Conservation (phyloP, 2,888 invertebrate species). For the Eilema griseolum region DNA sequence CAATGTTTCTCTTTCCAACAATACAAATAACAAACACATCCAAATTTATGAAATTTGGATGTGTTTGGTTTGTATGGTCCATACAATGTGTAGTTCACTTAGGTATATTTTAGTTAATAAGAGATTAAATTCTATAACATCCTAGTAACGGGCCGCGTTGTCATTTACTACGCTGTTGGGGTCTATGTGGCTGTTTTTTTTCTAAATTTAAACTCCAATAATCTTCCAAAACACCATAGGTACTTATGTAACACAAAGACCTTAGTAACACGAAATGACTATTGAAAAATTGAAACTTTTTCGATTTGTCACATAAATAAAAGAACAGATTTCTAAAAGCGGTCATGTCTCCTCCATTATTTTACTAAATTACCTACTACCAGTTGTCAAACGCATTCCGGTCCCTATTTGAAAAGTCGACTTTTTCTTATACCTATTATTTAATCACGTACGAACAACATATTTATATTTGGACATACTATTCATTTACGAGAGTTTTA, state of each 20-base stretch:
- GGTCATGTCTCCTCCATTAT: slow-evolving; percentile 70
- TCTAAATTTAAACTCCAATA: neutral
- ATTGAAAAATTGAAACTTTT: slow-evolving; percentile 25
- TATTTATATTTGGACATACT: slow-evolving; percentile 61
- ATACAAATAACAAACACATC: no score
- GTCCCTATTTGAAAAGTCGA: slow-evolving; percentile 66
- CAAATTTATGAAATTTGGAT: no score
- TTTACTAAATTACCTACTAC: slow-evolving; percentile 67
- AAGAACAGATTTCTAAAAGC: slow-evolving; percentile 43
- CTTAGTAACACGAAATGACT: slow-evolving; percentile 22
- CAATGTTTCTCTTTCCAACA: no score
- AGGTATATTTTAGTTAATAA: no score
- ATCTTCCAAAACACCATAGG: neutral
- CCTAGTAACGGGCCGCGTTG: no score
- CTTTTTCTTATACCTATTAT: slow-evolving; percentile 67
- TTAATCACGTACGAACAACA: slow-evolving; percentile 72
- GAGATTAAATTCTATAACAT: no score
- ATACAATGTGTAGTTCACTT: no score
- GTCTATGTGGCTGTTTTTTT: no score
- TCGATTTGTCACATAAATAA: slow-evolving; percentile 31
- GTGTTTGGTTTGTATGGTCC: no score
- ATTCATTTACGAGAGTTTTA: slow-evolving; percentile 57
- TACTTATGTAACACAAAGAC: neutral
- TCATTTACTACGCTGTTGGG: no score
- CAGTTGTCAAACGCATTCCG: slow-evolving; percentile 74